phyloP scores from a whole-genome alignment of 2,113 vertebrate genomes.

The Lophius piscatorius region DNA sequence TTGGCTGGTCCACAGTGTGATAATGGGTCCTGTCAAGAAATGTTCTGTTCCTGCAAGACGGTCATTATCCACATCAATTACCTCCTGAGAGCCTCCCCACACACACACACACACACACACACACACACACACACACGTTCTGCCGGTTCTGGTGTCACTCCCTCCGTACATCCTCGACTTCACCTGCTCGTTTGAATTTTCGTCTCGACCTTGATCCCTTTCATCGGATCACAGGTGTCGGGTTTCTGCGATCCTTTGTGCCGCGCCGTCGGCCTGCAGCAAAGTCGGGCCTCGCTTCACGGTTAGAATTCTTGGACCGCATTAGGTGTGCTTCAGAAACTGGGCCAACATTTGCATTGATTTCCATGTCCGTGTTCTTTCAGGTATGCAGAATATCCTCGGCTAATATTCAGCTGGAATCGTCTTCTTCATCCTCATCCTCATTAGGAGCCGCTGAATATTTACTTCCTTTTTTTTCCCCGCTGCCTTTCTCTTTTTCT shows the following conservation, averaged over 20 bases:
- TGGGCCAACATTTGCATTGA: slow-evolving; percentile 61
- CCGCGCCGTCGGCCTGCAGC: too few relatives aligned
- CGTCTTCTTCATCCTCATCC: not conserved
- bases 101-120: not conserved
- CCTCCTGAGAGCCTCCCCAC: slow-evolving; percentile 11
- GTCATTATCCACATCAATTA: slow-evolving; percentile 44
- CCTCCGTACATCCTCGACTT: slow-evolving; percentile 5
- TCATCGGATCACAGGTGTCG: slow-evolving; percentile 25
- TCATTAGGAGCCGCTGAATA: not conserved
- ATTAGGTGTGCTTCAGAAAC: slow-evolving; percentile 39
- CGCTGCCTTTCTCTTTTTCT: not conserved
- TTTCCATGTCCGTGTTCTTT: slow-evolving; percentile 28
- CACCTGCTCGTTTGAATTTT: slow-evolving; percentile 17
- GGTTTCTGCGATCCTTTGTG: slow-evolving; percentile 13
- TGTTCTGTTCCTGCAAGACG: slow-evolving; percentile 39
- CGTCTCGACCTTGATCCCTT: slow-evolving; percentile 19
- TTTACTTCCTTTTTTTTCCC: slow-evolving; percentile 6
- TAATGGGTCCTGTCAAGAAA: slow-evolving; percentile 41
- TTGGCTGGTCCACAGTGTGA: slow-evolving; percentile 24
- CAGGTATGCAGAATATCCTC: slow-evolving; percentile 30
- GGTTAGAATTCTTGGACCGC: slow-evolving; percentile 9
- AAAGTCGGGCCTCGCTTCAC: too few relatives aligned
- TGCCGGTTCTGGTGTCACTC: not conserved
- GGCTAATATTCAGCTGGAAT: slow-evolving; percentile 12
- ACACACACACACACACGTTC: not conserved